Base-by-base conservation (phyloP, 1,140 invertebrate genomes). In the Macrosteles quadrilineatus region DNA sequence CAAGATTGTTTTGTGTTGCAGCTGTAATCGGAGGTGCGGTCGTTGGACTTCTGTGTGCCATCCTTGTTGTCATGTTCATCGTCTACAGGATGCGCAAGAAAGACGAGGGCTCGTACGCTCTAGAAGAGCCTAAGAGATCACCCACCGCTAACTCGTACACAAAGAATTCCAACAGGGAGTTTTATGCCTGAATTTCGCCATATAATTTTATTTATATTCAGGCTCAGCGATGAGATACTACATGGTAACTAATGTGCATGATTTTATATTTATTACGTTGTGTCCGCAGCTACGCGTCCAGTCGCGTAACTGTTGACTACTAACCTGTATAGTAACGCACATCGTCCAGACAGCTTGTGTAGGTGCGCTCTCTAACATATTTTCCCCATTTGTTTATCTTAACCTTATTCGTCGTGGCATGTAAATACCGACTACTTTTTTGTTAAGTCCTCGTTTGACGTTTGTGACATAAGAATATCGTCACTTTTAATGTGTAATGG, bases 71-170 rank as follows among this genome's bases (percentile, higher is more conserved):
- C 55, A 99, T 99, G 97, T 99, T 99, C 84, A 97, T 99, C 78
- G 96, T 97, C 4, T 99, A 99, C 83, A 90, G 98, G 78, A 98
- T 99, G 96, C 89, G 97, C 80, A 99, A 99, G 87, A 99, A 99
- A 87, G 98, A 99, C 81, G 98, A 99, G 82, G 98, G 98, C 17
- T 98, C 95, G 72, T 99, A 99, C 80, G 92, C 96, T 4, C 85
- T 99, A 70, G 97, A 99, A 78, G 97, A 99, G 83, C 95, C 95
- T 19, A 96, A 96, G 82, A 87, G 95, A 80, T 95, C 93, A 73
- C 94, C 94, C 47, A 93, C 93, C 57, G 89, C 90, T 70, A 95
- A 95, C 76, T 91, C 94, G 70, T 97, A 96, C 84, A 90, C 91
- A 74, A 94, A 94, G 81, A 91, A 91, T 78, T 92, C 92, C 78